phyloP scores from a whole-genome alignment of 1,140 invertebrate genomes.

The Philopotamus ludificatus region DNA sequence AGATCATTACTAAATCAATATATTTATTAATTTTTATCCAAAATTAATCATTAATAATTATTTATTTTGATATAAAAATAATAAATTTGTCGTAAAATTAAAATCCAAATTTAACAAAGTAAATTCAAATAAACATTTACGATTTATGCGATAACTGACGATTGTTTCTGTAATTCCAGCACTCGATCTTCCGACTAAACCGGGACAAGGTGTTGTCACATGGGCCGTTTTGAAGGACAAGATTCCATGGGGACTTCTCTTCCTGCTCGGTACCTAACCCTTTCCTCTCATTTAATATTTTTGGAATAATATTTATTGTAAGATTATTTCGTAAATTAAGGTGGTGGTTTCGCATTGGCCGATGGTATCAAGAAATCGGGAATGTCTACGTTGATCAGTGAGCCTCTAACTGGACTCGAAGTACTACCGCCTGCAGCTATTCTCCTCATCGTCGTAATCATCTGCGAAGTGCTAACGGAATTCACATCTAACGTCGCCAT shows the following conservation, averaged over 20 bases:
- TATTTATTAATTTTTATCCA: not conserved
- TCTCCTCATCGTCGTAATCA: constrained; percentile 58
- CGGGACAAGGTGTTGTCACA: constrained; percentile 68
- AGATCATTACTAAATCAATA: too few species aligned
- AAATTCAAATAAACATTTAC: too few species aligned
- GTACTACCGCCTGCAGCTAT: constrained; percentile 57
- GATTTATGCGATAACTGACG: not conserved
- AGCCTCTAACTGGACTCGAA: constrained; percentile 60
- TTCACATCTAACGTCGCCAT: constrained; percentile 83
- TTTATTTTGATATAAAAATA: too few species aligned
- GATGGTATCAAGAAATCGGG: constrained; percentile 75
- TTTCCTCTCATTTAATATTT: too few species aligned
- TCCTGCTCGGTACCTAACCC: constrained; percentile 63
- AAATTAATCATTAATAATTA: too few species aligned
- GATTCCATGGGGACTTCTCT: constrained; percentile 75
- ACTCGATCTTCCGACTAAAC: constrained; percentile 59
- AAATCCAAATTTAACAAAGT: too few species aligned
- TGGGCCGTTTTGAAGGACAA: constrained; percentile 77
- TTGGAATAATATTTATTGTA: too few species aligned
- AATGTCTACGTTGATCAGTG: constrained; percentile 72
- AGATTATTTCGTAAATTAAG: too few species aligned
- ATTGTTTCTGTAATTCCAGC: constrained; percentile 44
- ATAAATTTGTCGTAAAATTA: too few species aligned
- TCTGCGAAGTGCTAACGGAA: constrained; percentile 67
- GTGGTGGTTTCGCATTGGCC: constrained; percentile 87